A percentile compares a stretch with the other conserved stretches of the same genome.
These are phyloP conservation scores for Dryobota labecula DNA, from an alignment of 2,888 invertebrate genomes.

Conservation along the genomic window DNA sequence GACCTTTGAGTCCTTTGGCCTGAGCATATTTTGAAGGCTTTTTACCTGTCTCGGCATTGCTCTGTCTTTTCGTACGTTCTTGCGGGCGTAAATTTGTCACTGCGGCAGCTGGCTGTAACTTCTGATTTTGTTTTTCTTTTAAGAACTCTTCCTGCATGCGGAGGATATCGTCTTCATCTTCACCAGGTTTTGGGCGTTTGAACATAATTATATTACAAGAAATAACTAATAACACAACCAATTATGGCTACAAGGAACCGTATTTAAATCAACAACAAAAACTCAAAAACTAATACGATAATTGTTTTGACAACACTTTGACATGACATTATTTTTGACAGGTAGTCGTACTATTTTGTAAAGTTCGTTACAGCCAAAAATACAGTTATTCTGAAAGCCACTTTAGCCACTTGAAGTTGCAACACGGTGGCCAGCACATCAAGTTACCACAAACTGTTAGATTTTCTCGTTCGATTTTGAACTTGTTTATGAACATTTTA, in stretches of 20 bases:
- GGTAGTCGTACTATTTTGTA: too few species aligned
- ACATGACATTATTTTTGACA: constrained; percentile 11
- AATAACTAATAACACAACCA: neutral
- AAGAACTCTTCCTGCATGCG: constrained; percentile 94
- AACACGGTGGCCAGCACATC: too few species aligned
- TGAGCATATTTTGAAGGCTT: constrained; percentile 86
- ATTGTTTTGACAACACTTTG: constrained; percentile 45
- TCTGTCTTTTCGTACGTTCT: constrained; percentile 71
- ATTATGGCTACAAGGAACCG: neutral
- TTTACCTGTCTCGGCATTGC: constrained; percentile 64
- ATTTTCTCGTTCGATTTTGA: too few species aligned
- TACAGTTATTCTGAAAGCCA: neutral
- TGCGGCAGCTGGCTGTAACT: constrained; percentile 91
- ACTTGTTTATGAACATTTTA: too few species aligned
- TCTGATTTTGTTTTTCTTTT: constrained; percentile 89
- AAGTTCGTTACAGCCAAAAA: constrained; percentile 7
- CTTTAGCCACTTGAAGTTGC: neutral
- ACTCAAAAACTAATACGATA: too few species aligned
- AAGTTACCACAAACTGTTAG: too few species aligned
- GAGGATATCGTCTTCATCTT: constrained; percentile 94
- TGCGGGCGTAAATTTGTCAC: constrained; percentile 86
- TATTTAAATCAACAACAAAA: neutral
- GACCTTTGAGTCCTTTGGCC: constrained; percentile 79
- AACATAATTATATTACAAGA: constrained; percentile 85
- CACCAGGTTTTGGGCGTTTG: constrained; percentile 92